Conservation (phyloP, 2,888 invertebrate genomes). For the Alentia gelatinosa region DNA sequence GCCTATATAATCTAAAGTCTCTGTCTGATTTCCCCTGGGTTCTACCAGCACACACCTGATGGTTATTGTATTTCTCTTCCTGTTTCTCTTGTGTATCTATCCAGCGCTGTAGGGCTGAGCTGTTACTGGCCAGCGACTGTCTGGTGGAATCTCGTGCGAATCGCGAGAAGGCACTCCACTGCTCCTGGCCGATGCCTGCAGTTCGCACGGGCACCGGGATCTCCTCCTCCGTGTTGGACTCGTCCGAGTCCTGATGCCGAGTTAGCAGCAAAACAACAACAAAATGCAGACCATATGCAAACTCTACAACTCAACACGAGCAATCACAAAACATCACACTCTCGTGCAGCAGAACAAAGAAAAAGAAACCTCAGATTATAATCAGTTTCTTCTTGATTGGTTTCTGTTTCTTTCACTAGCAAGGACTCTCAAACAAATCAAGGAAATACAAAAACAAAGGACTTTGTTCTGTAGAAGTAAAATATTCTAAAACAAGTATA, state of each 20-base stretch:
- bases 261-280: conserved; percentile 37
- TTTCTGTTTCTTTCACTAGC: neutral
- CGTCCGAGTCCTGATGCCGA: conserved; percentile 45
- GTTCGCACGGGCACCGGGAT: conserved; percentile 60
- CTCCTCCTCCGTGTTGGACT: conserved; percentile 63
- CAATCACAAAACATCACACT: conserved; percentile 34
- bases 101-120: conserved; percentile 85
- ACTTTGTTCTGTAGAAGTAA: too few species aligned
- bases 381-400: neutral
- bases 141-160: conserved; percentile 86
- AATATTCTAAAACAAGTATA: too few species aligned
- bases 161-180: conserved; percentile 66
- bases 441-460: too few species aligned
- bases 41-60: conserved; percentile 28
- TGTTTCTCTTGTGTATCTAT: conserved; percentile 85
- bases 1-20: too few species aligned
- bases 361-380: neutral
- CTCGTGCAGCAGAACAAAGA: neutral
- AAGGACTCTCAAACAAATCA: neutral
- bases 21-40: too few species aligned
- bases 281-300: conserved; percentile 51
- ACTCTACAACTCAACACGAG: conserved; percentile 33
- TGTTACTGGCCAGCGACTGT: conserved; percentile 91
- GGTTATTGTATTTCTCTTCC: conserved; percentile 54
- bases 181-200: conserved; percentile 63